Evolutionary conservation across 2,797 vertebrate species (phyloP), one percentile per base, ranked within the genome.

Genomic region (Saxicola maurus): DNA sequence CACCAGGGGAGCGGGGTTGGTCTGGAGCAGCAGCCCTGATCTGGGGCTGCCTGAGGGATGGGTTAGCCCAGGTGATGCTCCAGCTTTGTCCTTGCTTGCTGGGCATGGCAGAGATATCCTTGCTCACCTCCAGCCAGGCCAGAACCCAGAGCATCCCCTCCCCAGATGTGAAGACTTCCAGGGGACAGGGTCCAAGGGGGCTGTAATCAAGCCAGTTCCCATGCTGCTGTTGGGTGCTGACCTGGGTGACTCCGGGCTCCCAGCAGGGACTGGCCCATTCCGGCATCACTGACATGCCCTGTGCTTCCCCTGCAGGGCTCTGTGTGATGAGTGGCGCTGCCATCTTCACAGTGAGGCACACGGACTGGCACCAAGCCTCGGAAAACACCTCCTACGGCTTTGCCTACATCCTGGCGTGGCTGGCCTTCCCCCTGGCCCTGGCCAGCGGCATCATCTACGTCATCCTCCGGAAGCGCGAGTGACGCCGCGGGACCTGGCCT

Each of bases 391-490:
- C 87, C 81, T 99, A 98, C 0, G 99, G 99, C 89, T 99, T 98
- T 3, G 97, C 98, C 86, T 99, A 99, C 61, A 98, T 99, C 93
- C 95, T 99, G 96, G 98, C 99, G 23, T 99, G 99, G 99, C 96
- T 99, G 96, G 98, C 98, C 15, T 99, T 99, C 96, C 99, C 99
- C 7, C 95, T 99, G 88, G 97, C 97, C 61, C 97, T 99, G 46
- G 96, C 98, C 96, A 99, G 99, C 4, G 98, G 98, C 45, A 97
- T 99, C 89, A 83, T 99, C 97, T 99, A 99, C 27, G 97, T 99
- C 92, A 97, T 99, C 96, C 97, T 99, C 93, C 98, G 98, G 96
- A 99, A 99, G 94, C 99, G 98, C 21, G 98, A 99, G 98, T 95
- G 90, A 94, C 98, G 96, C 98, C 79, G 35, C 5, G 8, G 59